phyloP scores from a whole-genome alignment of 1,140 invertebrate species.

The Drosophila grimshawi region DNA sequence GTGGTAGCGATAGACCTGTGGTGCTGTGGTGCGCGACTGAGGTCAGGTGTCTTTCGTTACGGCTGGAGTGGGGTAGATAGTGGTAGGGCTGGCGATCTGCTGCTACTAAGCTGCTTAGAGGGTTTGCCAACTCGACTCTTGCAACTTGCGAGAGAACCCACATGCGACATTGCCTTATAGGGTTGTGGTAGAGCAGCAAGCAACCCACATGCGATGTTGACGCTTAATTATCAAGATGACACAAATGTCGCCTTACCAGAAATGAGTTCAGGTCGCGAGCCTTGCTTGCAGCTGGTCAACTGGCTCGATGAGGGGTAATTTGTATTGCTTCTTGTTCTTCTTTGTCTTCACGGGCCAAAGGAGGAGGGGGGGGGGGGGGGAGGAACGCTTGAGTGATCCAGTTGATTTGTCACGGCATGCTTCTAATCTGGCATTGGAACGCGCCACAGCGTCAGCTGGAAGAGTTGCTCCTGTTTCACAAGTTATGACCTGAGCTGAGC shows the following conservation, averaged over 20 bases:
- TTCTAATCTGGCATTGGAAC: constrained; percentile 57
- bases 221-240: constrained; percentile 68
- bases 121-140: background rate
- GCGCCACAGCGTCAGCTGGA: constrained; percentile 62
- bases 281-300: constrained; percentile 47
- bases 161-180: background rate
- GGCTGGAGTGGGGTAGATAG: too few relatives aligned
- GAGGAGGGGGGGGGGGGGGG: constrained; percentile 9
- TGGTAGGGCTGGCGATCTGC: too few relatives aligned
- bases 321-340: constrained; percentile 28
- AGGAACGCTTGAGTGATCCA: constrained; percentile 66
- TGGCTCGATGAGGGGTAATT: constrained; percentile 28
- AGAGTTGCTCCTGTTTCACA: constrained; percentile 35
- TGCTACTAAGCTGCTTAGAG: too few relatives aligned
- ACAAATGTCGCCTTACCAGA: constrained; percentile 53
- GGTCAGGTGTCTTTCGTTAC: background rate
- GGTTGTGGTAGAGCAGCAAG: background rate
- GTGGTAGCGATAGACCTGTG: background rate
- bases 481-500: too few relatives aligned
- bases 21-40: constrained; percentile 1
- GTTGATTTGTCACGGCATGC: constrained; percentile 61
- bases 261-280: constrained; percentile 39
- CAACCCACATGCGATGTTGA: constrained; percentile 44
- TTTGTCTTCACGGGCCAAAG: background rate
- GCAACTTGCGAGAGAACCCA: background rate